Evolutionary conservation across 2,888 invertebrate genomes (phyloP).

Genomic region (Mesodorylaimus sp.): DNA sequence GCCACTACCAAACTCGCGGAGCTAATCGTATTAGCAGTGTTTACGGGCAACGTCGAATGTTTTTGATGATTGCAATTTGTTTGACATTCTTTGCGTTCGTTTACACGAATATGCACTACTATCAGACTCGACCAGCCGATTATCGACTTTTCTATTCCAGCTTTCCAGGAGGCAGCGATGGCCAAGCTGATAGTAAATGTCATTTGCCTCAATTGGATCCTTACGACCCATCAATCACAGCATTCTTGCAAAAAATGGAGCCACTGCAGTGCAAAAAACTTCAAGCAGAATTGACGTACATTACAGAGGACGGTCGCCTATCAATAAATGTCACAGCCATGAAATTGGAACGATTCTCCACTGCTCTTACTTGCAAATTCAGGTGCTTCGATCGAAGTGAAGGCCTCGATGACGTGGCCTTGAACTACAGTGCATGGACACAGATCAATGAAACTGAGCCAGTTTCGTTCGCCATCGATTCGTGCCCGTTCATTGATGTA

Average conservation of each 20-base stretch:
- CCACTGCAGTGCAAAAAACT: conserved; percentile 16
- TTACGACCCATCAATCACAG: conserved; percentile 19
- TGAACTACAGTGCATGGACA: conserved; percentile 17
- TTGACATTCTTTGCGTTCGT: too few relatives aligned
- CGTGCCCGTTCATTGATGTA: conserved; percentile 17
- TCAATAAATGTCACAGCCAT: conserved; percentile 12
- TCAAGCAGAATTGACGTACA: conserved; percentile 19
- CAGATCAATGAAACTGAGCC: conserved; percentile 13
- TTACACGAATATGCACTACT: too few relatives aligned
- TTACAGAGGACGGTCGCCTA: conserved; percentile 14
- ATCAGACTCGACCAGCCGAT: too few relatives aligned
- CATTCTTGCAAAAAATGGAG: conserved; percentile 14
- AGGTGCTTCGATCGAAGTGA: conserved; percentile 18
- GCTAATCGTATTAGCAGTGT: too few relatives aligned
- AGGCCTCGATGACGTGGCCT: conserved; percentile 14
- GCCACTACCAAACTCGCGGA: too few relatives aligned
- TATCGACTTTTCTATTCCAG: too few relatives aligned
- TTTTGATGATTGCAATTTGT: too few relatives aligned
- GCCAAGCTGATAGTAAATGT: conserved; percentile 12
- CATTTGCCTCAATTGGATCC: conserved; percentile 19
- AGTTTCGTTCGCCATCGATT: not conserved
- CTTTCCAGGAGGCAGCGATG: too few relatives aligned
- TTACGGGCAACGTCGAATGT: too few relatives aligned
- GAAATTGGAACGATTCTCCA: not conserved
- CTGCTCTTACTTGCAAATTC: conserved; percentile 16